A percentile compares a stretch with the other conserved stretches of the same genome.
These are phyloP conservation scores for Drosophila merina DNA, from an alignment of 2,888 invertebrate species.

Conservation along the genomic window DNA sequence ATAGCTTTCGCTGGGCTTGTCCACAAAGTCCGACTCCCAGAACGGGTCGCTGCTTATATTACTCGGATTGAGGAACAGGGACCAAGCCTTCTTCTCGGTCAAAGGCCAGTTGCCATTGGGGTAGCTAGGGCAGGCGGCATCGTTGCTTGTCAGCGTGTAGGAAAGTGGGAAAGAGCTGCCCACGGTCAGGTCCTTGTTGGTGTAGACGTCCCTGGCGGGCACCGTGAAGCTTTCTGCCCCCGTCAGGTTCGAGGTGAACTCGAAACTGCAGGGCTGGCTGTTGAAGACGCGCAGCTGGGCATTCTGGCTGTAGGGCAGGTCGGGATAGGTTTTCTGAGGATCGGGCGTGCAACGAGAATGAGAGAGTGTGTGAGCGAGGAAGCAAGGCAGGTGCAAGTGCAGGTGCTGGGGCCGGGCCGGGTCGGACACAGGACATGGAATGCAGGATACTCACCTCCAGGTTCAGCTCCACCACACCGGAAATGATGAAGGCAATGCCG, in stretches of 20 bases:
- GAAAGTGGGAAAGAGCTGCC: slow-evolving; percentile 11
- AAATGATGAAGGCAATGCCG: slow-evolving; percentile 92
- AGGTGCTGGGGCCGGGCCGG: slow-evolving; percentile 11
- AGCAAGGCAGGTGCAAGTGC: slow-evolving; percentile 38
- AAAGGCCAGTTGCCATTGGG: background rate
- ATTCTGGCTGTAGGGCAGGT: slow-evolving; percentile 86
- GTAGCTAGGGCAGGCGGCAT: slow-evolving; percentile 42
- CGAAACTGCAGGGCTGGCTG: slow-evolving; percentile 85
- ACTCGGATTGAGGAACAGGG: slow-evolving; percentile 68
- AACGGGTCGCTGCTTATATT: slow-evolving; percentile 28
- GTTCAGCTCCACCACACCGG: slow-evolving; percentile 92
- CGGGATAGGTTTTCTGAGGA: slow-evolving; percentile 87
- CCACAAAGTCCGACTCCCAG: slow-evolving; percentile 66
- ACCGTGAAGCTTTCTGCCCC: slow-evolving; percentile 51
- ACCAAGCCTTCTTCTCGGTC: slow-evolving; percentile 63
- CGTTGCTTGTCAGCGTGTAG: slow-evolving; percentile 36
- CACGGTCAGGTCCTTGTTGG: slow-evolving; percentile 68
- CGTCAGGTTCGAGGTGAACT: slow-evolving; percentile 64
- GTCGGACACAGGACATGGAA: background rate
- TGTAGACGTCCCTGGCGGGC: slow-evolving; percentile 52
- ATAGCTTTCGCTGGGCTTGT: slow-evolving; percentile 79
- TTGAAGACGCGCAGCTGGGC: slow-evolving; percentile 90
- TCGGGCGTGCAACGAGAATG: slow-evolving; percentile 30
- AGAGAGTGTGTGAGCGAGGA: slow-evolving; percentile 11
- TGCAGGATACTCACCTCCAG: slow-evolving; percentile 86